Percentiles rank a stretch among this genome's conserved stretches.
Conservation (phyloP, 2,797 vertebrate genomes). For the Sebastes oblongus region DNA sequence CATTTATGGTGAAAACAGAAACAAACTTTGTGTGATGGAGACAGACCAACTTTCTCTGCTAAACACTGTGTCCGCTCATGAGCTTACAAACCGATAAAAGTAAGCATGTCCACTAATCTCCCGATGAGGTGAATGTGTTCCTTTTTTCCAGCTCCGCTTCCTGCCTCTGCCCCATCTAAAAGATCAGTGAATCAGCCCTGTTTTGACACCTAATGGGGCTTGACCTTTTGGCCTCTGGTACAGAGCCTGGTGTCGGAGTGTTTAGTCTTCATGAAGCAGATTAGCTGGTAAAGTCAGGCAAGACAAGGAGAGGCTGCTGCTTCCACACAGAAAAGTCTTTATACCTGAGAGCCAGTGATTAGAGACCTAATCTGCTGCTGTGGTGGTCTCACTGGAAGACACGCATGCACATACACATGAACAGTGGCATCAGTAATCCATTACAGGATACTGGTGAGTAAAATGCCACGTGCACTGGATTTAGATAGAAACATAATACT, state of each 20-base stretch:
- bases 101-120: conserved; percentile 62
- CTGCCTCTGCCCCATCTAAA: conserved; percentile 33
- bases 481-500: not conserved
- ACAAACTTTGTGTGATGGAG: conserved; percentile 49
- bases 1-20: conserved; percentile 60
- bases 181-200: conserved; percentile 67
- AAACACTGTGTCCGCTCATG: conserved; percentile 51
- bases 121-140: conserved; percentile 65
- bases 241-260: conserved; percentile 55
- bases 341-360: conserved; percentile 68
- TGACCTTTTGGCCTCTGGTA: conserved; percentile 61
- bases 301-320: conserved; percentile 58
- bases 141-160: conserved; percentile 60
- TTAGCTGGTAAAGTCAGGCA: conserved; percentile 63
- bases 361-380: conserved; percentile 66
- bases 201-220: conserved; percentile 74
- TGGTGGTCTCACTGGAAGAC: conserved; percentile 62
- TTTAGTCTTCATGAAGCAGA: conserved; percentile 72
- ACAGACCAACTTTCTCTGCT: conserved; percentile 50
- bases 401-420: not conserved
- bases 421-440: conserved; percentile 15
- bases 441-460: not conserved
- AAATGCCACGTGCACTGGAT: not conserved
- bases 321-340: conserved; percentile 71
- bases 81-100: conserved; percentile 57